Evolutionary conservation across 2,113 vertebrate genomes (phyloP).

Genomic region (Circaetus gallicus): DNA sequence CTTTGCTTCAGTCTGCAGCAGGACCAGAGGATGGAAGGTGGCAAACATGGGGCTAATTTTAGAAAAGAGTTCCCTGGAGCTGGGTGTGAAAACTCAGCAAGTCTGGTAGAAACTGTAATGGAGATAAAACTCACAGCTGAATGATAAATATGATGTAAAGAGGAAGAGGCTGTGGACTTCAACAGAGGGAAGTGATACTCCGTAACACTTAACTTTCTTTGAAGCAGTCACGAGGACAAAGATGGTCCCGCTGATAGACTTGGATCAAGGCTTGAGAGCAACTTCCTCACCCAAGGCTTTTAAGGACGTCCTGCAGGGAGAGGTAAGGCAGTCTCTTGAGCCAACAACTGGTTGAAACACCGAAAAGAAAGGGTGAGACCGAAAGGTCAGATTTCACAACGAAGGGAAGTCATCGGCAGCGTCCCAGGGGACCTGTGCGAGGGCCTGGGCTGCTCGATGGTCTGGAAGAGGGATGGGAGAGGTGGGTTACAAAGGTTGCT

Average conservation of each 20-base stretch:
- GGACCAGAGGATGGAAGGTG: not conserved
- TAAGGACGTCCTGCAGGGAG: not conserved
- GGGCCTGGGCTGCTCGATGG: not conserved
- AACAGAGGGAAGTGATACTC: not conserved
- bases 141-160: not conserved
- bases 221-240: not conserved
- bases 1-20: not conserved
- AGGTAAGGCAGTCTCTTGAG: not conserved
- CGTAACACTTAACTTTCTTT: not conserved
- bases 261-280: not conserved
- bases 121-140: not conserved
- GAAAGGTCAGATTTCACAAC: not conserved
- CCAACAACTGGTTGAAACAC: not conserved
- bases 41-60: not conserved
- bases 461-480: not conserved
- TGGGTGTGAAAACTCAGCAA: not conserved
- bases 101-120: not conserved
- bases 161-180: not conserved
- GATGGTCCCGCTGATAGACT: not conserved
- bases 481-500: not conserved
- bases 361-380: not conserved
- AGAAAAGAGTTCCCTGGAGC: not conserved
- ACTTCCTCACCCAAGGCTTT: not conserved
- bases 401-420: not conserved
- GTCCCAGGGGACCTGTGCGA: not conserved